phyloP scores from a whole-genome alignment of 2,888 invertebrate genomes.

The Drosophila paramelanica region DNA sequence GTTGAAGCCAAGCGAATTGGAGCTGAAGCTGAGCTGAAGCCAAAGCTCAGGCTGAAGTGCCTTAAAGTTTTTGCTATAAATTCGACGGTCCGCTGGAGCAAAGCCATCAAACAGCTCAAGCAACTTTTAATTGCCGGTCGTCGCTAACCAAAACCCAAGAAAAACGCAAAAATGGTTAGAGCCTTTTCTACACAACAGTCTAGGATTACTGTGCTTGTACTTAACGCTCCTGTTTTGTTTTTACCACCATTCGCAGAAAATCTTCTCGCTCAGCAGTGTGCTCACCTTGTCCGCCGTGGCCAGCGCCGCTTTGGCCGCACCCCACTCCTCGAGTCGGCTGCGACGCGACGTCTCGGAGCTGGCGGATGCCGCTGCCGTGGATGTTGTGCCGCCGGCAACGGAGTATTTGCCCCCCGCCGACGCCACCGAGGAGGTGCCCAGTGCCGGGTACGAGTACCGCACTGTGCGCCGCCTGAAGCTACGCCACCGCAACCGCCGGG shows the following conservation, averaged over 20 bases:
- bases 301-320: slow-evolving; percentile 63
- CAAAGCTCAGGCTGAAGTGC: slow-evolving; percentile 18
- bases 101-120: slow-evolving; percentile 68
- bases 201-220: slow-evolving; percentile 9
- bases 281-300: slow-evolving; percentile 69
- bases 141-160: slow-evolving; percentile 44
- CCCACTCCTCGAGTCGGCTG: slow-evolving; percentile 46
- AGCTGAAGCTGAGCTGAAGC: slow-evolving; percentile 15
- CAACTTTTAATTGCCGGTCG: slow-evolving; percentile 74
- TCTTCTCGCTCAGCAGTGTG: slow-evolving; percentile 66
- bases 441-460: slow-evolving; percentile 74
- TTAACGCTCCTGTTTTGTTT: background rate
- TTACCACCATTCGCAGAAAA: slow-evolving; percentile 58
- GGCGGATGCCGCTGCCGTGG: slow-evolving; percentile 45
- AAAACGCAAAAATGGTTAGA: slow-evolving; percentile 66
- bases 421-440: slow-evolving; percentile 27
- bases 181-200: background rate
- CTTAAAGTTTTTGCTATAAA: slow-evolving; percentile 66
- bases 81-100: slow-evolving; percentile 37
- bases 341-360: slow-evolving; percentile 76
- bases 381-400: slow-evolving; percentile 54
- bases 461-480: slow-evolving; percentile 71
- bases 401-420: slow-evolving; percentile 47
- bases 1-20: slow-evolving; percentile 25
- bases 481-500: slow-evolving; percentile 74